These are phyloP conservation scores for Excalfactoria chinensis DNA, from an alignment of 2,113 vertebrate genomes.

Conservation along the genomic window DNA sequence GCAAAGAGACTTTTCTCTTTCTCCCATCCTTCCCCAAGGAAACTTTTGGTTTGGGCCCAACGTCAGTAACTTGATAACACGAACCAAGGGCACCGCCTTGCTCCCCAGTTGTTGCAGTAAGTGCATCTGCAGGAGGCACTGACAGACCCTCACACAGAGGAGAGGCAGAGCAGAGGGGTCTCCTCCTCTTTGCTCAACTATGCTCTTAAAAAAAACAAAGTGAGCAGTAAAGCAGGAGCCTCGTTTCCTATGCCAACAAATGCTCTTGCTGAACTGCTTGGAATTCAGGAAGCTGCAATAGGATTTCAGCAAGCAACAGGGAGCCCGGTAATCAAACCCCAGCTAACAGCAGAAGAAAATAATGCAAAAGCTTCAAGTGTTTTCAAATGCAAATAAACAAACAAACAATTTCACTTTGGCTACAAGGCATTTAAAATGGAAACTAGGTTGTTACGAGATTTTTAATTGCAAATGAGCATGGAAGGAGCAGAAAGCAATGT, in stretches of 20 bases:
- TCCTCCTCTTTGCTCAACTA: neutral
- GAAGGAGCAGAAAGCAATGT: neutral
- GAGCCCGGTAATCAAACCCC: neutral
- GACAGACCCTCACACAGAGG: neutral
- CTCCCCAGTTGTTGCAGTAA: neutral
- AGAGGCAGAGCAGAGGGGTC: neutral
- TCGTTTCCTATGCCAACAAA: constrained; percentile 20
- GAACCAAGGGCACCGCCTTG: neutral
- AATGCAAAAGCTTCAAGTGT: neutral
- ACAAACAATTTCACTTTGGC: neutral
- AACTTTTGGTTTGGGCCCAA: neutral
- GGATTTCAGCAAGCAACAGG: constrained; percentile 30
- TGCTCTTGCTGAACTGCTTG: constrained; percentile 7
- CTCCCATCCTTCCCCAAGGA: neutral
- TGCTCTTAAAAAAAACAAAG: neutral
- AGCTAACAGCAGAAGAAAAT: neutral
- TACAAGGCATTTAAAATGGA: neutral
- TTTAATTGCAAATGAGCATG: neutral
- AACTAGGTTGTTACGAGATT: neutral
- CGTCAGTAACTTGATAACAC: neutral
- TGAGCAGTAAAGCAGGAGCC: neutral
- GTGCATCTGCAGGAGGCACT: neutral
- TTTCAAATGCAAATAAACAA: constrained; percentile 6
- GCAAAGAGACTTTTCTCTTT: neutral
- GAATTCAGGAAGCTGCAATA: constrained; percentile 40